Base-by-base conservation (phyloP, 2,888 invertebrate species). In the Meganola albula region DNA sequence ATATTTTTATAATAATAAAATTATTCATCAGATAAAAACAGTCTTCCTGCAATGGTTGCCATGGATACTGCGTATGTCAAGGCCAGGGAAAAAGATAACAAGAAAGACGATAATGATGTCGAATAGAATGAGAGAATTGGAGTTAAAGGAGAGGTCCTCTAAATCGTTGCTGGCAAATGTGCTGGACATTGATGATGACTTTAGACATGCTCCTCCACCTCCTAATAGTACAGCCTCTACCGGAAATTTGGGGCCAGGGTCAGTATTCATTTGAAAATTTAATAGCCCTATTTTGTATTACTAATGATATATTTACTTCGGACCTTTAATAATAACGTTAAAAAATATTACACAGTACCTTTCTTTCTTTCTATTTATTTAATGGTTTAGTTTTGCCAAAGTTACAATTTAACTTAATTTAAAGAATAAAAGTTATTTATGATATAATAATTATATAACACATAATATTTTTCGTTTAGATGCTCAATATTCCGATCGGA, bases 11-110 rank as follows among this genome's bases (percentile, higher is more conserved):
- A n/a, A n/a, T 10, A 1, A 4, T n/a, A 10, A 3, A 6, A 20
- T 23, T 21, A 1, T 6, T 47, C 50, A 20, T 23, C 82, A 99
- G 99, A 94, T 98, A 67, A 95, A 96, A 85, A 92, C 93, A 59
- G 91, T 98, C 64, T 95, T 99, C 82, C 92, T 99, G 55, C 96
- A 97, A 89, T 98, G 98, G 97, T 89, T 99, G 71, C 99, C 99
- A 41, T 97, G 97, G 95, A 90, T 97, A 48, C 87, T 99, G 65
- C 90, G 98, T 40, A 98, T 99, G 98, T 92, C 93, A 65, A 91
- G 98, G 65, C 99, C 98, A 24, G 97, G 97, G 31, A 96, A 95
- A 87, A 96, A 96, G 80, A 95, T 96, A 64, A 94, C 96, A 37
- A 88, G 95, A 57, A 96, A 96, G 84, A 93, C 93, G 41, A 93